Conservation (phyloP, 2,888 invertebrate species). For the Stenoptilia bipunctidactyla region DNA sequence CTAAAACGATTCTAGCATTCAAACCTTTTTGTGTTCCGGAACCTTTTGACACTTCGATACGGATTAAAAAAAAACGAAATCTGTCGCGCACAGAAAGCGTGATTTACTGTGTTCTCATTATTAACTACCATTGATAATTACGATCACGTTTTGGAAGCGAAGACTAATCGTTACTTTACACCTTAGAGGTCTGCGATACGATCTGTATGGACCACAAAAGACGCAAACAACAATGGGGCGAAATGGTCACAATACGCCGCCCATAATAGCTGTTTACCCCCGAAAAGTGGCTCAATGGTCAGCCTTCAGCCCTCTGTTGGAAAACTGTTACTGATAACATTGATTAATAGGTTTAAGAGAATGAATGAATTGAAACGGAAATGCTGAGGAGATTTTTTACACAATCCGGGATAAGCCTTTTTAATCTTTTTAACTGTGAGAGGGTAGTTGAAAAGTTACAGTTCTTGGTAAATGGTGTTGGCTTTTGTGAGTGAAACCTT, state of each 20-base stretch:
- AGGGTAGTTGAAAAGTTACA: too few relatives aligned
- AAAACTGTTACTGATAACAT: slow-evolving; percentile 55
- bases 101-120: too few relatives aligned
- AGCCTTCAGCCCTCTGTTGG: slow-evolving; percentile 43
- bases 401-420: background rate
- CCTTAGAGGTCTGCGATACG: slow-evolving; percentile 34
- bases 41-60: too few relatives aligned
- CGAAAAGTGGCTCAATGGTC: slow-evolving; percentile 46
- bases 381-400: slow-evolving; percentile 31
- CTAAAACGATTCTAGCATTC: too few relatives aligned
- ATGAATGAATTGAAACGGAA: slow-evolving; percentile 43
- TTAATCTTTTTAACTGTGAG: slow-evolving; percentile 2
- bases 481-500: too few relatives aligned
- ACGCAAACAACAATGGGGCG: slow-evolving; percentile 35
- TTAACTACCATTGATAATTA: too few relatives aligned
- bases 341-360: slow-evolving; percentile 68
- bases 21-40: too few relatives aligned
- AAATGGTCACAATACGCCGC: slow-evolving; percentile 30
- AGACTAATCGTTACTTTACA: slow-evolving; percentile 57
- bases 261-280: slow-evolving; percentile 42
- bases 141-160: slow-evolving; percentile 8
- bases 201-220: slow-evolving; percentile 55
- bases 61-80: too few relatives aligned
- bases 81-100: too few relatives aligned
- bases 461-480: too few relatives aligned